These are phyloP conservation scores for Conopomorpha cramerella DNA, from an alignment of 1,140 invertebrate genomes.

Conservation along the genomic window DNA sequence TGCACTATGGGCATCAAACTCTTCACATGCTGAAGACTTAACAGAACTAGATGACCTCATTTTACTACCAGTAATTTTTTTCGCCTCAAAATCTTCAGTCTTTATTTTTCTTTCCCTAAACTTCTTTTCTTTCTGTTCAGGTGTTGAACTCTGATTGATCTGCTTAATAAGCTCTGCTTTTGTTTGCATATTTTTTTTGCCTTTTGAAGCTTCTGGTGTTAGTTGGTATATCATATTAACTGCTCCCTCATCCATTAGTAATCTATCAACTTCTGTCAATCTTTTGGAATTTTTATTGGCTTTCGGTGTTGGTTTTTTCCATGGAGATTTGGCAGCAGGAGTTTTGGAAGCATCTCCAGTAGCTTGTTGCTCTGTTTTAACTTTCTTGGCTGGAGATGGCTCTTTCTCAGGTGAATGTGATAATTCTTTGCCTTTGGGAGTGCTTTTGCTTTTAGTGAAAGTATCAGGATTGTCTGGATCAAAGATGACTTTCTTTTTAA, in stretches of 20 bases:
- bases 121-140: slow-evolving; percentile 51
- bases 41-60: slow-evolving; percentile 41
- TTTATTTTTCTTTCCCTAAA: slow-evolving; percentile 53
- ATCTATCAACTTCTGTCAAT: slow-evolving; percentile 72
- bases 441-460: slow-evolving; percentile 36
- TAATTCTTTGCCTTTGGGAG: slow-evolving; percentile 25
- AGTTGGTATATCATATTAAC: slow-evolving; percentile 83
- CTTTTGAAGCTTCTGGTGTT: slow-evolving; percentile 49
- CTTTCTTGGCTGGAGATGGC: slow-evolving; percentile 24
- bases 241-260: slow-evolving; percentile 83
- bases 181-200: slow-evolving; percentile 48
- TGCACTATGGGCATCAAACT: slow-evolving; percentile 64
- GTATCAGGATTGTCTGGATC: slow-evolving; percentile 68
- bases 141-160: slow-evolving; percentile 58
- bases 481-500: slow-evolving; percentile 72
- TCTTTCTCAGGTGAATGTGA: slow-evolving; percentile 20
- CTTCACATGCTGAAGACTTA: slow-evolving; percentile 61
- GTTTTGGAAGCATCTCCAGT: slow-evolving; percentile 34
- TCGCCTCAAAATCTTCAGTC: slow-evolving; percentile 43
- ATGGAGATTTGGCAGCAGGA: slow-evolving; percentile 33
- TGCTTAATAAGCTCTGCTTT: slow-evolving; percentile 64
- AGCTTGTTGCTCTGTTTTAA: slow-evolving; percentile 19
- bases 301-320: slow-evolving; percentile 46
- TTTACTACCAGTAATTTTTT: slow-evolving; percentile 44
- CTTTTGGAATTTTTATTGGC: slow-evolving; percentile 61